Base-by-base conservation (phyloP, 1,140 invertebrate genomes). In the Leptestheria dahalacensis region DNA sequence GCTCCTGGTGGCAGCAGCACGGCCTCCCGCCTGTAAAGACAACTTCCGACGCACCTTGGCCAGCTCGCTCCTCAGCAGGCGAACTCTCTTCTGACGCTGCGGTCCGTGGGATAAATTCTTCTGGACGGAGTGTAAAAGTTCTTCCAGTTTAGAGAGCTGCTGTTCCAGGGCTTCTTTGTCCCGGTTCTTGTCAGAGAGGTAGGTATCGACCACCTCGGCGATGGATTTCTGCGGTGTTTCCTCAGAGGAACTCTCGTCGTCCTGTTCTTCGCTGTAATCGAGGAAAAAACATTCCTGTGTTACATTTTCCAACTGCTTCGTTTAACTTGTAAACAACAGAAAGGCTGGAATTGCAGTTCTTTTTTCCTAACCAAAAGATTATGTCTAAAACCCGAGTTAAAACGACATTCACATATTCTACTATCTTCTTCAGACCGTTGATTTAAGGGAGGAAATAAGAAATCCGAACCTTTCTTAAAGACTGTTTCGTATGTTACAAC, bases 101-200 rank as follows among this genome's bases (percentile, higher is more conserved):
- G 48, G 58, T 25, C 53, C 53, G 6, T 41, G 33, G 0, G 53
- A n/a, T 55, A 33, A 28, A 48, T 51, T 60, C 21, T 52, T 48
- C 24, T 60, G 58, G 41, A 49, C 58, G 49, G 50, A 51, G 28
- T 23, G 26, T 11, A 60, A 21, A 10, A 60, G 48, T 10, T 60
- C 58, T 52, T 60, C 58, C 1, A 60, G 51, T 41, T 60, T 50
- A 1, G 58, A 60, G 41, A 60, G 58, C 26, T 60, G 58, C 11
- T 50, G 51, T 50, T 60, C 58, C 48, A 51, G 51, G 10, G 58
- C 11, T 6, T 50, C 58, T 21, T 25, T 23, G 28, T 50, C 58
- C 2, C 58, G 58, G 20, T 60, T 50, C 49, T 50, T 41, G 33
- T 60, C 58, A 9, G 48, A 50, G n/a, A 60, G 29, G 23, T 60